A percentile compares a stretch with the other conserved stretches of the same genome.
Evolutionary conservation across 37 sponge, comb jelly and placozoan genomes (phyloP).

Genomic region (Agelas oroides): DNA sequence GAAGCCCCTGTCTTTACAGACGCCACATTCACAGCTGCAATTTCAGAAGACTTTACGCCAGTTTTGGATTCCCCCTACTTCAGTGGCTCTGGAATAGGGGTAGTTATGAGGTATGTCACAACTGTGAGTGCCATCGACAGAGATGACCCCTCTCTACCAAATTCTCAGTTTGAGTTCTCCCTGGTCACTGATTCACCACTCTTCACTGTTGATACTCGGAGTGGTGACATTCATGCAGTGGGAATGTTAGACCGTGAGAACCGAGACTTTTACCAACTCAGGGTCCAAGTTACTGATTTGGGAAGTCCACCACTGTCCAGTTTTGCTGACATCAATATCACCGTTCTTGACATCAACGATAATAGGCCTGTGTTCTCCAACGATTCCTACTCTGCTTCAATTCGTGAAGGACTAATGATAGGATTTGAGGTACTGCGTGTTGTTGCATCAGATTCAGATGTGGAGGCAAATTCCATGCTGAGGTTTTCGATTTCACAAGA

Average conservation of each 20-base stretch:
- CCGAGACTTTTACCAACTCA: neutral
- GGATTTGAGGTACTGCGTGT: conserved; percentile 30
- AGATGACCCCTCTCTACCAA: conserved; percentile 26
- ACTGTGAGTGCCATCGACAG: conserved; percentile 28
- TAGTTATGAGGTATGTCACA: neutral
- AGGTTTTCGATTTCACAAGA: neutral
- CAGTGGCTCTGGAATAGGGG: conserved; percentile 5
- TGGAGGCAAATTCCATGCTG: conserved; percentile 16
- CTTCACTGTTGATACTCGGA: conserved; percentile 37
- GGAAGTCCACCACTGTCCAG: conserved; percentile 35
- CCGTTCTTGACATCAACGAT: conserved; percentile 56
- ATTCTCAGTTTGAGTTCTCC: conserved; percentile 26
- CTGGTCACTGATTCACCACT: neutral
- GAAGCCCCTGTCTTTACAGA: conserved; percentile 40
- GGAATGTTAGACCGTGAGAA: conserved; percentile 31
- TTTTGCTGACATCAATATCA: conserved; percentile 15
- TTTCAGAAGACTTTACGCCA: conserved; percentile 55
- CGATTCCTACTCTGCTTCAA: neutral
- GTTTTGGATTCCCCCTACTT: neutral
- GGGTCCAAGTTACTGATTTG: conserved; percentile 41
- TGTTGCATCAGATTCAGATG: conserved; percentile 29
- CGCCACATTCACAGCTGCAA: neutral
- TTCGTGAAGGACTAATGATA: neutral
- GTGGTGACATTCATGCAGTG: conserved; percentile 28
- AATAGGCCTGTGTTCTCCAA: conserved; percentile 22